Evolutionary conservation across 2,113 vertebrate species (phyloP), one percentile per base, ranked within the genome.

Genomic region (Nymphicus hollandicus): DNA sequence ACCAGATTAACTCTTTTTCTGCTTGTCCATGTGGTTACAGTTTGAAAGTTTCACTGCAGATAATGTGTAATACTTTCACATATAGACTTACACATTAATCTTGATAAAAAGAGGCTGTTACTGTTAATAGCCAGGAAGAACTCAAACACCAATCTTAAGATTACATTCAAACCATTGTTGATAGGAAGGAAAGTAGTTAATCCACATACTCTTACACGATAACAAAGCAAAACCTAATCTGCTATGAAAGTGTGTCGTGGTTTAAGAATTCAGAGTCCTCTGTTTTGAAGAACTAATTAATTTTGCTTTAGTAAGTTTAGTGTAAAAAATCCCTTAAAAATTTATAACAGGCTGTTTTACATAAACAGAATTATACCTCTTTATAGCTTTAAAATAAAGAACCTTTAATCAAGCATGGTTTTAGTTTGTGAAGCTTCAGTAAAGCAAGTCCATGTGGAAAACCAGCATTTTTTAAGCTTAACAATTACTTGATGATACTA

Each of bases 281-380:
- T 95, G 47, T 84, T 95, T 87, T 69, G 44, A 91, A 81, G 44
- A 95, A 41, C 52, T 93, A 86, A 95, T 96, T 94, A 86, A 55
- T 92, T 96, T 92, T 84, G 22, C 11, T 87, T 92, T 85, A 76
- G 46, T 65, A 95, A 66, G 31, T 77, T 90, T 66, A 70, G 37
- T 88, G 83, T 79, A 91, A 93, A 68, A 92, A 91, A 92, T 71
- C 39, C 52, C 47, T 87, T 65, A 73, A 89, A 96, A 89, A 79
- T 56, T 58, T 81, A 49, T 84, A 24, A 78, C n/a, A 39, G 24
- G 6, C 60, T 92, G 11, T 60, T 93, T 86, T 61, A 60, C 43
- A 74, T 68, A 63, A 80, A 88, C 24, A 76, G 52, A 91, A 64
- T 85, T 84, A 55, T 17, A 86, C 13, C 6, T 91, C 44, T 74